A percentile compares a stretch with the other conserved stretches of the same genome.
Conservation (phyloP, 2,113 vertebrate species). For the Sula dactylatra region DNA sequence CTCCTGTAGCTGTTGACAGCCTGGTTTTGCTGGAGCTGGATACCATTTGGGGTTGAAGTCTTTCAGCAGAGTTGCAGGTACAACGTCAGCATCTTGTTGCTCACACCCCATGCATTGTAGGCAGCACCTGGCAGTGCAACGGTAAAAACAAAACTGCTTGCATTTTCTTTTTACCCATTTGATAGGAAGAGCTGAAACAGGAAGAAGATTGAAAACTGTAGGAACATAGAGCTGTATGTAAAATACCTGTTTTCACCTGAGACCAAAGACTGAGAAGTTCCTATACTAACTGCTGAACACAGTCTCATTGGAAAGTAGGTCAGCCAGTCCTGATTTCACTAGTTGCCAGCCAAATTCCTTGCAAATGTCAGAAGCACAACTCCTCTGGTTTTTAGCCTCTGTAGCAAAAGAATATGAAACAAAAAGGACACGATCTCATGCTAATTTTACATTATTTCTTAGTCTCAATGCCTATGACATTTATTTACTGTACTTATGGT, state of each 20-base stretch:
- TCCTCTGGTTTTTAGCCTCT: background rate
- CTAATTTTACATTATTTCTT: background rate
- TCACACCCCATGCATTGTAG: background rate
- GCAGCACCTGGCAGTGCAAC: background rate
- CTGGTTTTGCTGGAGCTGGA: background rate
- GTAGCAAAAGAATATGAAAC: background rate
- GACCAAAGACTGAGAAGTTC: background rate
- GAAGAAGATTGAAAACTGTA: background rate
- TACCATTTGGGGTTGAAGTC: background rate
- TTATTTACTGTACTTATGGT: background rate
- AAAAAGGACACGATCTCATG: too few species aligned
- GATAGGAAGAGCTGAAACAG: background rate
- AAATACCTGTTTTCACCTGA: background rate
- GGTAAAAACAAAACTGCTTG: background rate
- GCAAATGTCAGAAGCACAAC: background rate
- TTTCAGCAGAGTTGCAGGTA: background rate
- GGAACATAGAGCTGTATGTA: background rate
- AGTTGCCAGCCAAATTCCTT: background rate
- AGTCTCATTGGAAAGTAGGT: background rate
- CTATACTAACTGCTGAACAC: background rate
- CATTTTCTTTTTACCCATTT: background rate
- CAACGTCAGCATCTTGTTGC: background rate
- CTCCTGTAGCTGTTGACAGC: background rate
- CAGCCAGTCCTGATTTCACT: background rate
- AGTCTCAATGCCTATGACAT: background rate